A percentile compares a stretch with the other conserved stretches of the same genome.
Evolutionary conservation across 2,888 invertebrate genomes (phyloP).

Genomic region (Oscheius sp.): DNA sequence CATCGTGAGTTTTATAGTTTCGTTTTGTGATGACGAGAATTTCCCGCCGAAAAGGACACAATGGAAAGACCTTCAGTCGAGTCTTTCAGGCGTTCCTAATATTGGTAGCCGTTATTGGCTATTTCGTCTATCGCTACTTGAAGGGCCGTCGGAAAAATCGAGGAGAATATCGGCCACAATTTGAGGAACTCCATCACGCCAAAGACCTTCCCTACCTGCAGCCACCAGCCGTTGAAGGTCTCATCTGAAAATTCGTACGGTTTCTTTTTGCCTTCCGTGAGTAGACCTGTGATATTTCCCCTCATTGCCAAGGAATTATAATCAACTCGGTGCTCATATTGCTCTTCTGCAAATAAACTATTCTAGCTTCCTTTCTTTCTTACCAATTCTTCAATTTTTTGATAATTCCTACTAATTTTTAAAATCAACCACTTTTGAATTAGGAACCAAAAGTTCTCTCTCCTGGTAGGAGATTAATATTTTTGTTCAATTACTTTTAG

Average conservation of each 20-base stretch:
- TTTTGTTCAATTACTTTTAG: too few species aligned
- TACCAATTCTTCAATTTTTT: too few species aligned
- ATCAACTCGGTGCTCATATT: constrained; percentile 23
- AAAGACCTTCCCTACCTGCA: constrained; percentile 65
- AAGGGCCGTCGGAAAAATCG: constrained; percentile 62
- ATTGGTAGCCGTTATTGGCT: constrained; percentile 45
- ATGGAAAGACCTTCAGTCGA: background rate
- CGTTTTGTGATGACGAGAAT: background rate
- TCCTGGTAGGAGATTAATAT: too few species aligned
- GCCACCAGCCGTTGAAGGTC: constrained; percentile 67
- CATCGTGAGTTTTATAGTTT: constrained; percentile 48
- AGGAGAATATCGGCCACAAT: constrained; percentile 66
- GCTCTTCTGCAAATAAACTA: background rate
- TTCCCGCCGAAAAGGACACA: background rate
- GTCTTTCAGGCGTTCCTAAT: constrained; percentile 52
- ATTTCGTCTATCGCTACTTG: constrained; percentile 52
- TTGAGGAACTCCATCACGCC: constrained; percentile 65
- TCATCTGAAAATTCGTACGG: constrained; percentile 38
- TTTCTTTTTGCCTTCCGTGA: background rate
- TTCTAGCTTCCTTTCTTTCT: background rate
- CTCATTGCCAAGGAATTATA: constrained; percentile 9
- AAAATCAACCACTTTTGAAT: too few species aligned
- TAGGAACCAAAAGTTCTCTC: background rate
- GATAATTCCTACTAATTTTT: too few species aligned
- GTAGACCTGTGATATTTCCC: constrained; percentile 15